Conservation (phyloP, 1,140 invertebrate genomes). For the Chlorops oryzae region DNA sequence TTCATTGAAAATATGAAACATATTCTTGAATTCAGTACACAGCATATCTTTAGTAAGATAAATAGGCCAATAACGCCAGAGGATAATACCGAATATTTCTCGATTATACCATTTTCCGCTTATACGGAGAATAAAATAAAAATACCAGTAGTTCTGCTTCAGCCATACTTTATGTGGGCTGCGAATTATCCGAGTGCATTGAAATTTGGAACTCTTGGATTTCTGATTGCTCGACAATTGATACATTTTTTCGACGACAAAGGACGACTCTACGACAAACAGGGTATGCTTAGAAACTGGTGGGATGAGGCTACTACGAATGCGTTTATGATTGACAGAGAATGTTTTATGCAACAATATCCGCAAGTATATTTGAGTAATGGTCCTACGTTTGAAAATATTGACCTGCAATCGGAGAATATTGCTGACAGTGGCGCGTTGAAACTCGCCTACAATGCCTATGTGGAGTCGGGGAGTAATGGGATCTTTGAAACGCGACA, state of each 20-base stretch:
- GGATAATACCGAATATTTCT: conserved; percentile 23
- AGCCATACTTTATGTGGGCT: conserved; percentile 34
- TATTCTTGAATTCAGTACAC: not conserved
- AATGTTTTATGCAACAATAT: conserved; percentile 36
- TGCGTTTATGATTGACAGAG: conserved; percentile 19
- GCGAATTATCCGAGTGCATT: conserved; percentile 34
- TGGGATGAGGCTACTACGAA: conserved; percentile 29
- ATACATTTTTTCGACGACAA: conserved; percentile 60
- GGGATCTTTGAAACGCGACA: not conserved
- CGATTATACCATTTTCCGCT: conserved; percentile 34
- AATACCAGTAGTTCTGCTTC: conserved; percentile 32
- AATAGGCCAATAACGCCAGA: conserved; percentile 24
- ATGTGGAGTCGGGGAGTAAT: conserved; percentile 51
- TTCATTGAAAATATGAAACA: conserved; percentile 12
- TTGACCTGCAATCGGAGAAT: conserved; percentile 51
- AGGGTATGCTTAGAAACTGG: conserved; percentile 54
- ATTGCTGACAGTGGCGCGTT: conserved; percentile 66
- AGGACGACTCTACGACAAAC: conserved; percentile 84
- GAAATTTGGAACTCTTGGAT: conserved; percentile 59
- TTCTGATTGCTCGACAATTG: conserved; percentile 64
- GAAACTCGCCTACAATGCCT: conserved; percentile 57
- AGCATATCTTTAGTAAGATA: conserved; percentile 14
- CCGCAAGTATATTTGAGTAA: conserved; percentile 27
- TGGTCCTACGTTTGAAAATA: conserved; percentile 20
- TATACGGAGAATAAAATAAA: conserved; percentile 33